Base-by-base conservation (phyloP, 2,888 invertebrate species). In the Linyphia triangularis region DNA sequence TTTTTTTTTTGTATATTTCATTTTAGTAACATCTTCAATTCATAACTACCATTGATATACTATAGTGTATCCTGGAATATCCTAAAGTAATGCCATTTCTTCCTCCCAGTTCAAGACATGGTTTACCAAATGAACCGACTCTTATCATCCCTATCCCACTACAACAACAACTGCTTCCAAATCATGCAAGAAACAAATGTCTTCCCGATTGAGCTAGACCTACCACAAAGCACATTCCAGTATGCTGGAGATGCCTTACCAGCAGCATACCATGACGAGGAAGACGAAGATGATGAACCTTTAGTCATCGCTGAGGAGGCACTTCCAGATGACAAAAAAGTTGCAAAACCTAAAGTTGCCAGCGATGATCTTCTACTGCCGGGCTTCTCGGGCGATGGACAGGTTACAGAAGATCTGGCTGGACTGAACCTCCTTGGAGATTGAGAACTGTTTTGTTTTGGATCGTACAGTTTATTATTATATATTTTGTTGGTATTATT, bases 181-280 rank as follows among this genome's bases (percentile, higher is more conserved):
- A 94, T 97, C 69, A 94, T 98, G 91, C 93, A 93, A 88, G 95
- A 96, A 70, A 96, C 96, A 13, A 95, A 96, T 0, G 94, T 99
- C 1, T 99, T 99, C 93, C 99, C 99, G 0, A 98, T 99, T 0
- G 99, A 99, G 94, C 97, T 99, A 19, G 99, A 99, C 93, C 94
- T 99, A 7, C 96, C 97, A 0, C 96, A 96, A 91, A 96, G 96
- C 82, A 98, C 98, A 26, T 98, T 99, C 93, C 97, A 97, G 91
- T 98, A 93, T 89, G 92, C 93, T 89, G 92, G 92, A 0, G 91
- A 92, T 0, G 91, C 91, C 70, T 92, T 92, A 86, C 91, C 92
- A 0, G 88, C 78, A 69, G 92, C 92, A 69, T 92, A 93, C 70
- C 90, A 91, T 24, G 90, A 91, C n/a, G 86, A 88, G 0, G 90